Evolutionary conservation across 2,113 vertebrate genomes (phyloP).

Genomic region (Oncorhynchus tshawytscha): DNA sequence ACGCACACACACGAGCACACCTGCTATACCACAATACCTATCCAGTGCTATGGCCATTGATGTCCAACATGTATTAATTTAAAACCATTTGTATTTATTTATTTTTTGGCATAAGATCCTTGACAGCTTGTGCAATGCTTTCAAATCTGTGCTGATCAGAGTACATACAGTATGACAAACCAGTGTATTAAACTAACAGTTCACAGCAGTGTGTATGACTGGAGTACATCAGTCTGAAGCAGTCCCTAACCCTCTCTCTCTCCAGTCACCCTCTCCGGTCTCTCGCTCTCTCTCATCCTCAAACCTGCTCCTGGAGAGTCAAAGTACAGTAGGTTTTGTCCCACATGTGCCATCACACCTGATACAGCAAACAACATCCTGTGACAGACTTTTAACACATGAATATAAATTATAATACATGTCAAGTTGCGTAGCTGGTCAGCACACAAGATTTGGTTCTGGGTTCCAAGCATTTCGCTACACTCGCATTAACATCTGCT

Average conservation of each 20-base stretch:
- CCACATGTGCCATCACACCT: no score
- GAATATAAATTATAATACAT: no score
- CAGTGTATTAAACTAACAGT: constrained; percentile 75
- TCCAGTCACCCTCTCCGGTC: no score
- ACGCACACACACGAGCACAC: no score
- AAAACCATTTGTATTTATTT: constrained; percentile 57
- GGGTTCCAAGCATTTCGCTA: no score
- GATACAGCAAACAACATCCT: no score
- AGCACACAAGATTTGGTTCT: no score
- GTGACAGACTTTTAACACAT: not conserved
- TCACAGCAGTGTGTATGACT: constrained; percentile 74
- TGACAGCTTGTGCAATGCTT: constrained; percentile 43
- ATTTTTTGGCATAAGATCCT: constrained; percentile 54
- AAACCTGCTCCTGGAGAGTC: not conserved
- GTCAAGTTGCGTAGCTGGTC: no score
- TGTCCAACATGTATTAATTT: not conserved
- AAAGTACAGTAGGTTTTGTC: no score
- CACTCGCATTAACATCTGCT: no score
- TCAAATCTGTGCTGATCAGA: constrained; percentile 60
- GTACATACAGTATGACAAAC: constrained; percentile 63
- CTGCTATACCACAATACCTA: not conserved
- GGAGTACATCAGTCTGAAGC: constrained; percentile 39
- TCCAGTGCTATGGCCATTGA: not conserved
- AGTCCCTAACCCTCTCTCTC: not conserved
- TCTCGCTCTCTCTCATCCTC: constrained; percentile 8